Evolutionary conservation across 2,113 vertebrate species (phyloP).

Genomic region (Triplophysa siluroides): DNA sequence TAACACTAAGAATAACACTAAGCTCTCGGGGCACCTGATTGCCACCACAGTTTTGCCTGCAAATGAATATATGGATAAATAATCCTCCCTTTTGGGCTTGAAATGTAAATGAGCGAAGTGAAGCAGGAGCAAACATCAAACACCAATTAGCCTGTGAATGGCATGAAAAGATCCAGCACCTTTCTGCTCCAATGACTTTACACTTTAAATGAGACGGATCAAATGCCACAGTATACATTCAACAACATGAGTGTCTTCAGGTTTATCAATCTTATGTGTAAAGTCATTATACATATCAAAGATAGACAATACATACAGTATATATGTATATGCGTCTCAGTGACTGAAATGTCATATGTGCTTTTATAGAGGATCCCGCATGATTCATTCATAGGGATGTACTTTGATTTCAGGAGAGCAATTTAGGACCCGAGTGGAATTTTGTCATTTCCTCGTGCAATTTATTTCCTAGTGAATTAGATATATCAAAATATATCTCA

Average conservation of each 20-base stretch:
- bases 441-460: no score
- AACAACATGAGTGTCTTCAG: background rate
- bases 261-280: background rate
- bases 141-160: conserved; percentile 30
- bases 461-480: no score
- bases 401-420: no score
- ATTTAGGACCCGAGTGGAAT: no score
- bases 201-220: conserved; percentile 42
- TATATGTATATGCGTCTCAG: no score
- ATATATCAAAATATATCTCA: no score
- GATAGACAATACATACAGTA: no score
- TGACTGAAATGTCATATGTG: no score
- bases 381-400: no score
- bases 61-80: conserved; percentile 19
- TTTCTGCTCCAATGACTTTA: conserved; percentile 41
- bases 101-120: conserved; percentile 43
- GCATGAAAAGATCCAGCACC: conserved; percentile 21
- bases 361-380: no score
- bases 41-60: background rate
- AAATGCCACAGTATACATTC: background rate
- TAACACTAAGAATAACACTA: conserved; percentile 7
- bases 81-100: conserved; percentile 48
- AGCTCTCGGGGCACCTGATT: background rate
- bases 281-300: no score
- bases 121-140: conserved; percentile 29